Base-by-base conservation (phyloP, 2,113 vertebrate species). In the Motacilla alba region DNA sequence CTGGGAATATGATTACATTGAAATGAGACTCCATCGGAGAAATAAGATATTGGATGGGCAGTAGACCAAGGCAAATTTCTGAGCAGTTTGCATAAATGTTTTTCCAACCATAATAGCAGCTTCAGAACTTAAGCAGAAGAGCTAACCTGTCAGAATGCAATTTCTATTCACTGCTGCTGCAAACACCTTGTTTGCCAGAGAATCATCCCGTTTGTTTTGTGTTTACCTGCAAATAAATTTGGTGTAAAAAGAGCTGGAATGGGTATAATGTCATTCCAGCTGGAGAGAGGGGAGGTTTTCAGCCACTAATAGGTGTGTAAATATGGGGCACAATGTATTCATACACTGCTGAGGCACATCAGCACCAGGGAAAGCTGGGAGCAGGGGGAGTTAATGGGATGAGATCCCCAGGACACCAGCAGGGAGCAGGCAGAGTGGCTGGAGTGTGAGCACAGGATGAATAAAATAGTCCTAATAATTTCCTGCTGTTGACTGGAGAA, bases 1-100 rank as follows among this genome's bases (percentile, higher is more conserved):
- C 83, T 95, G 72, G 93, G 87, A 96, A 94, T 95, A 83, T 95
- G 95, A 96, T 94, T 97, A 90, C 95, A 84, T n/a, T 86, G 94
- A 97, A 95, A 97, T 92, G 96, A 93, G 87, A 77, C 85, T 96
- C 83, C 90, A 89, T 93, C 30, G 67, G 74, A 96, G 92, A 90
- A 95, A 90, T 92, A 90, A 96, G 94, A 92, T 96, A 93, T 79
- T 93, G 93, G 87, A 91, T 83, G 74, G 89, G 94, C 84, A 96
- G 87, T 44, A 87, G 91, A 98, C 89, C 95, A 97, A 87, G 80
- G 75, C 10, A 35, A 92, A 93, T 96, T 94, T 96, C 91, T 64
- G 53, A 95, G 84, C 69, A 77, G 89, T 96, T 92, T 94, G 87
- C 88, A 91, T 97, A 95, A 96, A 95, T 92, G 72, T 90, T 97